Base-by-base conservation (phyloP, 1,140 invertebrate genomes). In the Diachasmimorpha longicaudata region DNA sequence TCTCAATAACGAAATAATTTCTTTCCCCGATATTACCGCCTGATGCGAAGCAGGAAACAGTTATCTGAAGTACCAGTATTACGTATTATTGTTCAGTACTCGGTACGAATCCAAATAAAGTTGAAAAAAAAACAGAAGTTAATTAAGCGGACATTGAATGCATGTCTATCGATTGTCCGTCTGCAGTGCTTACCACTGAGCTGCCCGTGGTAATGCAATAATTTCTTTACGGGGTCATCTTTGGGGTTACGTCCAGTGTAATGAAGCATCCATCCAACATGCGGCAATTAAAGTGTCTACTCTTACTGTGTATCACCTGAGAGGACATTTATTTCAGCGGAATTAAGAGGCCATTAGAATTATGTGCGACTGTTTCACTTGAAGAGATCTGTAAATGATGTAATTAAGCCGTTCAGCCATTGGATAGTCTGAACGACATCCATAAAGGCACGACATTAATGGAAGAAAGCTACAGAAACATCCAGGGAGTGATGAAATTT, bases 221-320 rank as follows among this genome's bases (percentile, higher is more conserved):
- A 63, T 63, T 63, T 63, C 48, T 16, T 19, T 55, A 44, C 16
- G 46, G 11, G 21, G 16, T 46, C 42, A 48, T 46, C 21, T 67
- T 13, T 55, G 58, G 31, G 63, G 70, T 52, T 68, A 77, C 66
- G 48, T 19, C 9, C 48, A 14, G 16, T 52, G 16, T 52, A 52
- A 52, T 14, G 48, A 52, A 52, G 48, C 14, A 19, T 52, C 39
- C 13, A 68, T 55, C 46, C 70, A 69, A 82, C 76, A 79, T 75
- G 69, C 81, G 39, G 79, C 81, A 82, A 84, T 87, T 83, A 84
- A 85, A 85, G 82, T 82, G 82, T 42, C 80, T 81, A 87, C 84
- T 82, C 79, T 80, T 81, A 82, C 81, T 87, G 85, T 86, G 83
- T 85, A 82, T 77, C 75, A 79, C 78, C 80, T 86, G 85, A 86